These are phyloP conservation scores for Acromyrmex heyeri DNA, from an alignment of 1,140 invertebrate species.

Conservation along the genomic window DNA sequence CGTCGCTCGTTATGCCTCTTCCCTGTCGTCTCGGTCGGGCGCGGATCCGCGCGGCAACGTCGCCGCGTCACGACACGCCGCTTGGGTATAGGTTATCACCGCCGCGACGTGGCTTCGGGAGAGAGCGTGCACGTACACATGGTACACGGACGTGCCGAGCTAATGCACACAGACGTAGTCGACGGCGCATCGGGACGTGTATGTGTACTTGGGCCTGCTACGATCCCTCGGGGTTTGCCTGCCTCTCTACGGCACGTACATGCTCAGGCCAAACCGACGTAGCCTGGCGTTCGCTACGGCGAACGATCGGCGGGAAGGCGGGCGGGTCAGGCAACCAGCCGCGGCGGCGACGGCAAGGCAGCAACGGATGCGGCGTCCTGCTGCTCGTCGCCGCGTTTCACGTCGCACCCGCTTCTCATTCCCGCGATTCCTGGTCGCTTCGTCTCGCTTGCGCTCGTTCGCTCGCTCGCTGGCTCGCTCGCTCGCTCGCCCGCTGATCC, in stretches of 20 bases:
- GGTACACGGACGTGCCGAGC: conserved; percentile 12
- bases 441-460: too few relatives aligned
- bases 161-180: conserved; percentile 18
- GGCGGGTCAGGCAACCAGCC: too few relatives aligned
- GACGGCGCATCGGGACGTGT: conserved; percentile 33
- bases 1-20: conserved; percentile 32
- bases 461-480: too few relatives aligned
- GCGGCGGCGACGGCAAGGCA: too few relatives aligned
- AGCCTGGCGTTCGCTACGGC: too few relatives aligned
- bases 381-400: too few relatives aligned
- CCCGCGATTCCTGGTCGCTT: too few relatives aligned
- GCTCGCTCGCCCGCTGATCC: too few relatives aligned
- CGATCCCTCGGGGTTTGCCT: conserved; percentile 75
- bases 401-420: too few relatives aligned
- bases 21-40: conserved; percentile 52
- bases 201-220: conserved; percentile 69
- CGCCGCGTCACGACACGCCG: conserved; percentile 67
- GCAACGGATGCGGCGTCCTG: too few relatives aligned
- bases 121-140: conserved; percentile 19
- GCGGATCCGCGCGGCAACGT: conserved; percentile 67
- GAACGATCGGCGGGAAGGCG: too few relatives aligned
- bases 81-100: conserved; percentile 75
- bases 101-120: conserved; percentile 66
- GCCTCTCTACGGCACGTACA: conserved; percentile 67
- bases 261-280: conserved; percentile 44